Base-by-base conservation (phyloP, 2,888 invertebrate genomes). In the Dorcus parallelipipedus region DNA sequence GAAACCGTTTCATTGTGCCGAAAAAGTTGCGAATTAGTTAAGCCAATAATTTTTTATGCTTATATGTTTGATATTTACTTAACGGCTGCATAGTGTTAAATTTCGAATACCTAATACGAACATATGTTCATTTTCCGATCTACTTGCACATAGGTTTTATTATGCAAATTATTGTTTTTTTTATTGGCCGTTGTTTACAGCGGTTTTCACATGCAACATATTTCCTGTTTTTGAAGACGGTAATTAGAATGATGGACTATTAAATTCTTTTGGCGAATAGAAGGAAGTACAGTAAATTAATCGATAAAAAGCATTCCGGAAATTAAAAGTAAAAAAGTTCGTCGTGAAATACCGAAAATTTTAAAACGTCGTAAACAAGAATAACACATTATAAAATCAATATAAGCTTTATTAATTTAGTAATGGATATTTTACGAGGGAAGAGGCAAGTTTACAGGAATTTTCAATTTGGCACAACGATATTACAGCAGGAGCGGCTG, bases 391-490 rank as follows among this genome's bases (percentile, higher is more conserved):
- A 65, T 58, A 63, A 62, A 67, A 64, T 65, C 68, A 64, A 68
- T 69, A 66, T 64, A 58, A 58, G 64, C 64, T 67, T 72, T 73
- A 74, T 73, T 73, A 73, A 74, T 74, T 73, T 71, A 64, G 68
- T 73, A 74, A 74, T 74, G 74, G 73, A 70, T 70, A 70, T 73
- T 73, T 70, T 65, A 73, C 63, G 72, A 71, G 71, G 70, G 71
- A 67, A 64, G 56, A 69, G 70, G 64, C 68, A 67, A 69, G 66
- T 71, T 68, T 71, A 73, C 73, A 72, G 71, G 72, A 72, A 73
- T 73, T 74, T 74, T 74, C 74, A 73, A 73, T 74, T 74, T 74
- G 69, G 67, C 63, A 58, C 54, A 41, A 40, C 55, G 48, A 54
- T 54, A 63, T 67, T 65, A 65, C 60, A 66, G 69, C 67, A 67